A percentile compares a stretch with the other conserved stretches of the same genome.
These are phyloP conservation scores for Coreius guichenoti DNA, from an alignment of 2,797 vertebrate species.

Conservation along the genomic window DNA sequence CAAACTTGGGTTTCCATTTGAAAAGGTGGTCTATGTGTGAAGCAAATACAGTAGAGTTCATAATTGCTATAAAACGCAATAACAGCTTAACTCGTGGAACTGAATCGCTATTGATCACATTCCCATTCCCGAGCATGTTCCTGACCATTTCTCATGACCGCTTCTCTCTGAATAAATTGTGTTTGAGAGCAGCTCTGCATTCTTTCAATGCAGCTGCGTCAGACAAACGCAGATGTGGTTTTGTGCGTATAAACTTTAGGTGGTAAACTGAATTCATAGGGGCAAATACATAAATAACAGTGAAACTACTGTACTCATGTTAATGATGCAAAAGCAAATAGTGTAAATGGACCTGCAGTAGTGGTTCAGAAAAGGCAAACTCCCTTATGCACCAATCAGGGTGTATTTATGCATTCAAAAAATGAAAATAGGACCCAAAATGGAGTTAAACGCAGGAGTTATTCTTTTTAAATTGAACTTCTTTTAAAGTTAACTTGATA, in stretches of 20 bases:
- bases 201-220: neutral
- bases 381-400: neutral
- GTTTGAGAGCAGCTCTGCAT: neutral
- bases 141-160: neutral
- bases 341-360: neutral
- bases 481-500: neutral
- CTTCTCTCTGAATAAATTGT: neutral
- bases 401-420: neutral
- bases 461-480: neutral
- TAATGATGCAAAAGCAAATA: neutral
- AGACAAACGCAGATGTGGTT: conserved; percentile 1
- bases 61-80: neutral
- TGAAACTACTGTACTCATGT: neutral
- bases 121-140: neutral
- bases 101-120: neutral
- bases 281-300: neutral
- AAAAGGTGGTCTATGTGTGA: neutral
- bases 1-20: neutral
- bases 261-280: neutral
- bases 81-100: neutral
- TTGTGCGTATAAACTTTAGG: neutral
- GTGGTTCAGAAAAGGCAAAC: neutral
- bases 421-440: neutral
- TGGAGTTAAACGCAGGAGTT: neutral
- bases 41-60: neutral